These are phyloP conservation scores for Temnothorax longispinosus DNA, from an alignment of 1,140 invertebrate genomes.

Conservation along the genomic window DNA sequence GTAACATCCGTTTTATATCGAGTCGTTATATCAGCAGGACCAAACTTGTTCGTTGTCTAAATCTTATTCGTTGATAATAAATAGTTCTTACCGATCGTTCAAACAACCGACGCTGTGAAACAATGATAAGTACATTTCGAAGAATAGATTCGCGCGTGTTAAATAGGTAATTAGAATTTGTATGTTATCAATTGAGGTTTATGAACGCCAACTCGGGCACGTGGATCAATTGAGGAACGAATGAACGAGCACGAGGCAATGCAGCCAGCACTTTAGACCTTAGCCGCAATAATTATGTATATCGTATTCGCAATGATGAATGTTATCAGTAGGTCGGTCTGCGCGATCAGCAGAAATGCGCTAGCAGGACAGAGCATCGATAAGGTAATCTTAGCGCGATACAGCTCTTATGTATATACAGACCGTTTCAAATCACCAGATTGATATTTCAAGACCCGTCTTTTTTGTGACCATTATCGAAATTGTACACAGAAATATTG, in stretches of 20 bases:
- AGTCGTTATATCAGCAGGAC: not conserved
- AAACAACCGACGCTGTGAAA: not conserved
- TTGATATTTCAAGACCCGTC: not conserved
- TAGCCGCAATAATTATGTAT: not conserved
- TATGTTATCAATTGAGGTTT: not conserved
- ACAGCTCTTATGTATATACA: not conserved
- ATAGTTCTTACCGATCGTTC: not conserved
- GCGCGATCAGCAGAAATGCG: slow-evolving; percentile 2
- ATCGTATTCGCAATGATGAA: slow-evolving; percentile 1
- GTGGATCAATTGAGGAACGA: not conserved
- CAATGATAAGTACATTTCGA: not conserved
- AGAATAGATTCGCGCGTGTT: not conserved
- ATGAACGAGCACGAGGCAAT: not conserved
- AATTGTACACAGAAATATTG: not conserved
- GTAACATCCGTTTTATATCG: slow-evolving; percentile 2
- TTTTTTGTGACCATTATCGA: not conserved
- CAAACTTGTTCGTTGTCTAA: not conserved
- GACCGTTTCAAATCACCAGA: not conserved
- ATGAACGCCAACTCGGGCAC: not conserved
- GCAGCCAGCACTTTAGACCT: not conserved
- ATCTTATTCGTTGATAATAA: slow-evolving; percentile 16
- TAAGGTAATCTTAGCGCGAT: not conserved
- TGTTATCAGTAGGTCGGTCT: not conserved
- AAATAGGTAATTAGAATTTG: slow-evolving; percentile 6
- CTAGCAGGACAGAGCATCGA: not conserved